phyloP scores from a whole-genome alignment of 2,113 vertebrate species.

The Antennarius striatus region DNA sequence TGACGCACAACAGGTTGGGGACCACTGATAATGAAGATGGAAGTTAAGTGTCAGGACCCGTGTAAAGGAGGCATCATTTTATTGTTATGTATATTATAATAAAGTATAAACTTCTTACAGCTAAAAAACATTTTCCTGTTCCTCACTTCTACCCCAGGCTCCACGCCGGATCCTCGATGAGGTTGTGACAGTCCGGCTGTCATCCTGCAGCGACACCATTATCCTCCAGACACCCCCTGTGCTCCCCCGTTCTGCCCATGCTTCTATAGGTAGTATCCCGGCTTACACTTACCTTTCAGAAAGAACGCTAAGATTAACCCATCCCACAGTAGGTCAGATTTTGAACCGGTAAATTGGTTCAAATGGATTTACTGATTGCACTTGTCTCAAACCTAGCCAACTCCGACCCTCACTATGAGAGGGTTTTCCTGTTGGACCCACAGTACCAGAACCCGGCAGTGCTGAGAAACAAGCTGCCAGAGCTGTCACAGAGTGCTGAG shows the following conservation, averaged over 20 bases:
- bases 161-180: constrained; percentile 90
- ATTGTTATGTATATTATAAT: no score
- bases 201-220: constrained; percentile 89
- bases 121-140: not conserved
- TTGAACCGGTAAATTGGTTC: no score
- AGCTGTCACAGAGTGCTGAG: constrained; percentile 89
- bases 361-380: no score
- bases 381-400: constrained; percentile 27
- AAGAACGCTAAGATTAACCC: no score
- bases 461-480: constrained; percentile 85
- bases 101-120: no score
- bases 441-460: constrained; percentile 88
- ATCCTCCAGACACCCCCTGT: constrained; percentile 83
- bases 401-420: constrained; percentile 87
- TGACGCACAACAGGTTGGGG: no score
- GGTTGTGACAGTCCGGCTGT: constrained; percentile 87
- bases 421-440: constrained; percentile 88
- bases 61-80: no score
- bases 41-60: no score
- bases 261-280: constrained; percentile 45
- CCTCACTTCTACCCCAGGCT: constrained; percentile 69
- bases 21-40: no score
- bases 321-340: no score
- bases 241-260: constrained; percentile 69
- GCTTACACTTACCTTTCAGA: no score